Conservation (phyloP, 35 echinoderm and acorn worm genomes). For the Hemicentrotus pulcherrimus region DNA sequence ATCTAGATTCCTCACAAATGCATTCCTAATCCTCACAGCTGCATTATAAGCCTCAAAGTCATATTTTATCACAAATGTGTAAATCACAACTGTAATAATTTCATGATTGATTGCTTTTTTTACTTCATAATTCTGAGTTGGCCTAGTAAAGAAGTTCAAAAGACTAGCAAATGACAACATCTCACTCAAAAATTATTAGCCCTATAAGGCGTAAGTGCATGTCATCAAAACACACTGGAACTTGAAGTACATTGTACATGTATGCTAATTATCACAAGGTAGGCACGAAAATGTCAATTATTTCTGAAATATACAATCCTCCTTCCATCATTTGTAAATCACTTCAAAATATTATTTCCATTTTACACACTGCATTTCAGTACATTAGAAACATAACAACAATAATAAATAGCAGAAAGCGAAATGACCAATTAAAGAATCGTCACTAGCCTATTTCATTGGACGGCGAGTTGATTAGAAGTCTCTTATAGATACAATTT, state of each 20-base stretch:
- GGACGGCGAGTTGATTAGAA: slow-evolving; percentile 16
- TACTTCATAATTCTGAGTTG: too few species aligned
- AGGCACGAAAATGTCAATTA: neutral
- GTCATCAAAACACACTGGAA: neutral
- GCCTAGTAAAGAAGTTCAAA: too few species aligned
- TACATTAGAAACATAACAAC: neutral
- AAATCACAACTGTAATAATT: neutral
- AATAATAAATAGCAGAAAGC: neutral
- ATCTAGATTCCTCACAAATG: too few species aligned
- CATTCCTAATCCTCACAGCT: too few species aligned
- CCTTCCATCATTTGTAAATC: neutral
- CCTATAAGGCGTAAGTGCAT: neutral
- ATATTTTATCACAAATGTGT: neutral
- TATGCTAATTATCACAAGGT: neutral
- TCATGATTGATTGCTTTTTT: neutral
- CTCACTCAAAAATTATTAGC: neutral
- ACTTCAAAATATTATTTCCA: neutral
- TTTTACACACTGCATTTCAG: slow-evolving; percentile 3
- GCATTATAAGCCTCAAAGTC: neutral
- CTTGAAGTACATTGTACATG: too few species aligned
- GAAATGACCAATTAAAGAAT: neutral
- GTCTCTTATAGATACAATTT: neutral
- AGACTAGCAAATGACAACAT: neutral
- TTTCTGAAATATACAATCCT: neutral
- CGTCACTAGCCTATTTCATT: neutral